Evolutionary conservation across 2,888 invertebrate species (phyloP).

Genomic region (Vanessa cardui): DNA sequence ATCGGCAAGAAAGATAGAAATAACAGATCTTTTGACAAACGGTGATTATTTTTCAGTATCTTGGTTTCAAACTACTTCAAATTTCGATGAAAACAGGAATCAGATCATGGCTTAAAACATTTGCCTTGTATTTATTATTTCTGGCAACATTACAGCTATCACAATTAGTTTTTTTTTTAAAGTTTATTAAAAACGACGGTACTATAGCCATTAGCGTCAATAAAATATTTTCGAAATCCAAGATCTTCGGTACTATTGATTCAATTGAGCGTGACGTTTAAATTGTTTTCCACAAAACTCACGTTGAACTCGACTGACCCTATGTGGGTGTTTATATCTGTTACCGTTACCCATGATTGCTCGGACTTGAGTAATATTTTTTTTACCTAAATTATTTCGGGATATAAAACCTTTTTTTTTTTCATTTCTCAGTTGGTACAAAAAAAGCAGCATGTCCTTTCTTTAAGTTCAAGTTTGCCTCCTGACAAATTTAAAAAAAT

Average conservation of each 20-base stretch:
- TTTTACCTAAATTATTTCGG: constrained; percentile 8
- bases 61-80: too few relatives aligned
- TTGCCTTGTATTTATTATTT: neutral
- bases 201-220: constrained; percentile 3
- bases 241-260: constrained; percentile 48
- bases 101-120: too few relatives aligned
- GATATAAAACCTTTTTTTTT: constrained; percentile 8
- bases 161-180: neutral
- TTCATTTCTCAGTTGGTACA: too few relatives aligned
- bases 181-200: neutral
- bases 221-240: constrained; percentile 20
- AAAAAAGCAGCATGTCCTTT: too few relatives aligned
- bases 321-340: constrained; percentile 29
- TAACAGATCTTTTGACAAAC: too few relatives aligned
- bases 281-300: constrained; percentile 71
- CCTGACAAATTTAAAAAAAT: too few relatives aligned
- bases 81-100: too few relatives aligned
- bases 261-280: constrained; percentile 70
- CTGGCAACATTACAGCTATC: neutral
- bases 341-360: constrained; percentile 28
- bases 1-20: too few relatives aligned
- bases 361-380: constrained; percentile 4
- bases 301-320: constrained; percentile 50
- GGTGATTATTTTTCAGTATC: too few relatives aligned
- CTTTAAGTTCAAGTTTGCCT: too few relatives aligned